Evolutionary conservation across 2,113 vertebrate genomes (phyloP).

Genomic region (Tonatia bakeri): DNA sequence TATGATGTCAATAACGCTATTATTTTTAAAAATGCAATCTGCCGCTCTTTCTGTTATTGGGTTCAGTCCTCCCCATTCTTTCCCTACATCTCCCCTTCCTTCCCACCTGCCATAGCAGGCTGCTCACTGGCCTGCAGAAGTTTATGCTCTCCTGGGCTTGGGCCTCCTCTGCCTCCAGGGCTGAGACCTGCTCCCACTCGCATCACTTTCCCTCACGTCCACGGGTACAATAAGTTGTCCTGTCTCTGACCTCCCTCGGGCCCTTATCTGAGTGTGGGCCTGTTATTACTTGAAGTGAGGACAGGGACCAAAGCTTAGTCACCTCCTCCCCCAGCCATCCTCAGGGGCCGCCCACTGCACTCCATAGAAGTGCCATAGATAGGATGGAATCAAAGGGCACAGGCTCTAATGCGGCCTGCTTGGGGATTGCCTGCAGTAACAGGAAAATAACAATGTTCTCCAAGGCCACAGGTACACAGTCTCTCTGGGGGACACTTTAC

Average conservation of each 20-base stretch:
- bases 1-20: neutral
- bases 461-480: neutral
- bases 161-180: neutral
- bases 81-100: too few species aligned
- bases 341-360: neutral
- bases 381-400: neutral
- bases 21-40: neutral
- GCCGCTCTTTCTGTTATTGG: neutral
- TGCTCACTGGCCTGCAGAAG: rapidly evolving
- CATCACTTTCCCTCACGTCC: neutral
- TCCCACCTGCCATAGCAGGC: neutral
- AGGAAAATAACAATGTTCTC: neutral
- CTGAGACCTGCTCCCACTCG: neutral
- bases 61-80: neutral
- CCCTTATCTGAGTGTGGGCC: neutral
- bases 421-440: neutral
- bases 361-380: neutral
- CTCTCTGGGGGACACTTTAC: neutral
- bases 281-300: neutral
- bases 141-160: rapidly evolving
- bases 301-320: neutral
- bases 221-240: neutral
- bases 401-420: neutral
- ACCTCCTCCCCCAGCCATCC: neutral
- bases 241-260: neutral